A percentile compares a stretch with the other conserved stretches of the same genome.
Conservation (phyloP, 1,140 invertebrate species). For the Pseudomyrmex cubaensis region DNA sequence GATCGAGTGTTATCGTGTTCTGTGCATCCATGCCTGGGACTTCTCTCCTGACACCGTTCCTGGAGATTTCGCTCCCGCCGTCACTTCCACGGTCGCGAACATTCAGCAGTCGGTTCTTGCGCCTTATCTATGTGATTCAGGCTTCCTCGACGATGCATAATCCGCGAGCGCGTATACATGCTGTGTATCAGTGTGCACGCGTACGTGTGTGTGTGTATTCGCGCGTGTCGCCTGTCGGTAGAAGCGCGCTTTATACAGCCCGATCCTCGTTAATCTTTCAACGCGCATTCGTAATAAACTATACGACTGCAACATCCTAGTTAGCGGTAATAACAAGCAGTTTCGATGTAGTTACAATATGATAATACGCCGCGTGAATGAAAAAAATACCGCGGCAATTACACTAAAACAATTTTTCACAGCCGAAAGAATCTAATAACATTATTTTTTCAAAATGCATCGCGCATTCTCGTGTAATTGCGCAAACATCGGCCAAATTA, state of each 20-base stretch:
- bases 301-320: slow-evolving; percentile 15
- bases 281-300: slow-evolving; percentile 41
- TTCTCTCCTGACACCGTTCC: slow-evolving; percentile 26
- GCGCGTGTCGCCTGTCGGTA: slow-evolving; percentile 24
- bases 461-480: neutral
- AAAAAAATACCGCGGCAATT: neutral
- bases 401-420: neutral
- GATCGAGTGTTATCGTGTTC: too few species aligned
- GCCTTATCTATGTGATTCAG: slow-evolving; percentile 63
- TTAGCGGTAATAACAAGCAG: slow-evolving; percentile 41
- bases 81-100: slow-evolving; percentile 59
- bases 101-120: slow-evolving; percentile 55
- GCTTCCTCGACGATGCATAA: slow-evolving; percentile 61
- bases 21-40: too few species aligned
- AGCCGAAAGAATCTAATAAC: neutral
- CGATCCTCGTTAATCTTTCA: slow-evolving; percentile 58
- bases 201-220: slow-evolving; percentile 2
- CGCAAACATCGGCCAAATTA: neutral
- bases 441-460: neutral
- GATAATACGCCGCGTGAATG: neutral
- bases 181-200: neutral
- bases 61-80: slow-evolving; percentile 44
- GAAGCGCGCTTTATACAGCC: slow-evolving; percentile 34
- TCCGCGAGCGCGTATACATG: slow-evolving; percentile 36
- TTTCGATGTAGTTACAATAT: slow-evolving; percentile 26